Conservation (phyloP, 2,888 invertebrate species). For the Mesorhabditis belari region DNA sequence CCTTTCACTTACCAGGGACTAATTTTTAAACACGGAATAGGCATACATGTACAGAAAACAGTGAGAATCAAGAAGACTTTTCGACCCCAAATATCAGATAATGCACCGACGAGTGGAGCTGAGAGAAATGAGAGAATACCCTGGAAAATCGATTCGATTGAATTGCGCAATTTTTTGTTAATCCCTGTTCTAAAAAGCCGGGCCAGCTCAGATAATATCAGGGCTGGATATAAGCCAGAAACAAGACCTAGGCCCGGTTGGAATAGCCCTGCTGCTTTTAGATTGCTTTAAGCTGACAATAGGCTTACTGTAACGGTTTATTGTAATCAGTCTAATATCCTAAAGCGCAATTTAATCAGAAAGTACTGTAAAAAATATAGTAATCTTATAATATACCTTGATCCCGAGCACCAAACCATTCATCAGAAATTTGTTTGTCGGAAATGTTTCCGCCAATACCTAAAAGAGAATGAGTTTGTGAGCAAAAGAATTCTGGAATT, state of each 20-base stretch:
- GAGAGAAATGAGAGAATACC: constrained; percentile 93
- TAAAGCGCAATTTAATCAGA: neutral
- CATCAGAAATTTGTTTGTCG: constrained; percentile 97
- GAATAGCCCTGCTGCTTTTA: neutral
- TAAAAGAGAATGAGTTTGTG: constrained; percentile 50
- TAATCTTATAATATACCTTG: constrained; percentile 62
- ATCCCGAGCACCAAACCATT: constrained; percentile 98
- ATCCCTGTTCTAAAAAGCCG: too few species aligned
- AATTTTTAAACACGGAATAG: constrained; percentile 95
- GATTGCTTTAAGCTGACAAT: neutral
- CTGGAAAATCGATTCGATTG: constrained; percentile 53
- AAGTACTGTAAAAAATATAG: constrained; percentile 1
- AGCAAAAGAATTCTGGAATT: neutral
- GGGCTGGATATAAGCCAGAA: neutral
- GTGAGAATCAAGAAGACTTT: constrained; percentile 87
- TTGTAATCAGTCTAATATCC: constrained; percentile 3
- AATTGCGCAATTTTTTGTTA: neutral
- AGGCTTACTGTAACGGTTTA: neutral
- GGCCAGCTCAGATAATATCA: neutral
- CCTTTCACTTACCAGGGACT: constrained; percentile 74
- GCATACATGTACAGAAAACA: constrained; percentile 82
- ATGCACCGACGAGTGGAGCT: constrained; percentile 90
- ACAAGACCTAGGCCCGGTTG: neutral
- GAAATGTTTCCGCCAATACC: constrained; percentile 93
- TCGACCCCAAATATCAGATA: constrained; percentile 96